Base-by-base conservation (phyloP, 2,797 vertebrate species). In the Onychomys arenicola region DNA sequence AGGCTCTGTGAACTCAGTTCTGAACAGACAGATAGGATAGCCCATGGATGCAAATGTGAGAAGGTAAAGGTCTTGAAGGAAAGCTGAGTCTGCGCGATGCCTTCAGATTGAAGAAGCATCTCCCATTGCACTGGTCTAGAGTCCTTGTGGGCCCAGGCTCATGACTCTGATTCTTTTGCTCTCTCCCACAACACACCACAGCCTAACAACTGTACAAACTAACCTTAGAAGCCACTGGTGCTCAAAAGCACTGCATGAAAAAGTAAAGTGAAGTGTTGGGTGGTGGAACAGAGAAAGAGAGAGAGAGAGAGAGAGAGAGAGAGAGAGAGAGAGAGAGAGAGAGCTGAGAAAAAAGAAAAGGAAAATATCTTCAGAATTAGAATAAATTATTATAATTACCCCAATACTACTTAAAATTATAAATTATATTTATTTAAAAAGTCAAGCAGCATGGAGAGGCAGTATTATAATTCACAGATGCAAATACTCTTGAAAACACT, bases 341-440 rank as follows among this genome's bases (percentile, higher is more conserved):
- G 17, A 21, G 59, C 19, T 67, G 25, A 21, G 25, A 7, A 5
- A 55, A n/a, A n/a, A 37, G 19, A 75, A 29, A 55, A 40, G 43
- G 21, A 57, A 77, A 77, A 34, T 6, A 29, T 34, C 52, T 86
- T 90, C 65, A 93, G 25, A 92, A 85, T 37, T 37, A 23, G 29
- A 84, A 7, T 49, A 81, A 92, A 49, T 76, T 49, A 75, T 32
- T 71, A 63, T 63, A 85, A 49, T 46, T 32, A 87, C 21, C 37
- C 90, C 73, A n/a, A 32, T 90, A 90, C 91, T 83, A 80, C 49
- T 71, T 81, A 67, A 86, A 84, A 67, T 67, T 23, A 55, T 52
- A 71, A 43, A 61, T 73, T 90, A 11, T 81, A 73, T 37, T 75
- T 80, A 69, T 40, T 76, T 76, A 85, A 73, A 94, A 93, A 91